Conservation (phyloP, 23 tunicate species). For the Phallusia fumigata region DNA sequence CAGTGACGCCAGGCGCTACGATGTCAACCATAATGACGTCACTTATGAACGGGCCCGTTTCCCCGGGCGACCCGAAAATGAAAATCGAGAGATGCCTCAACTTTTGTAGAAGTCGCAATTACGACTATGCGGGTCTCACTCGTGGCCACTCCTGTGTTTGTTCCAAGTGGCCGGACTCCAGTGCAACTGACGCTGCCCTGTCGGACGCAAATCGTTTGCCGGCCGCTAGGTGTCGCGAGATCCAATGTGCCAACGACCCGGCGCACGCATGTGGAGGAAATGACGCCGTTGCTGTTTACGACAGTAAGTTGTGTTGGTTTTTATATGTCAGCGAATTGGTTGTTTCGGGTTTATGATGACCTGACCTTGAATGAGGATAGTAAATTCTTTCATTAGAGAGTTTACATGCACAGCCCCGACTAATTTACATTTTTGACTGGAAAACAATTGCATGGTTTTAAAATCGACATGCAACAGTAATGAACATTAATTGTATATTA, state of each 20-base stretch:
- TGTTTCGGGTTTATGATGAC: too few relatives aligned
- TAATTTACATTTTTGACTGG: neutral
- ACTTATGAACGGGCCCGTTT: neutral
- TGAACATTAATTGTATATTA: too few relatives aligned
- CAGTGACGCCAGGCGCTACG: neutral
- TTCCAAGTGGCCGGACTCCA: conserved; percentile 7
- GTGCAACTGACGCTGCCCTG: conserved; percentile 21
- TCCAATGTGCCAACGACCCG: conserved; percentile 45
- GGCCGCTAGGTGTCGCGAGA: conserved; percentile 24
- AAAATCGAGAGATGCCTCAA: conserved; percentile 50
- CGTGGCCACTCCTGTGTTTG: conserved; percentile 49
- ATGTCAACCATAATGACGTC: neutral
- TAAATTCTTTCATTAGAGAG: neutral
- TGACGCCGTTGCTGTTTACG: conserved; percentile 60
- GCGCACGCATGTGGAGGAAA: conserved; percentile 64
- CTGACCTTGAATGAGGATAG: neutral
- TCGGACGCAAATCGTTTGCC: conserved; percentile 28
- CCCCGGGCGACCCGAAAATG: conserved; percentile 23
- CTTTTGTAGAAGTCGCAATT: conserved; percentile 34
- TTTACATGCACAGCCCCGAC: neutral
- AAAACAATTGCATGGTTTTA: too few relatives aligned
- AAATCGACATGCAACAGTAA: too few relatives aligned
- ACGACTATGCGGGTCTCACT: conserved; percentile 48
- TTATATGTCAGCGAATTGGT: too few relatives aligned
- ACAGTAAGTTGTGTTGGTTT: conserved; percentile 34